A percentile compares a stretch with the other conserved stretches of the same genome.
Conservation (phyloP, 2,797 vertebrate genomes). For the Helicolenus hilgendorfi region DNA sequence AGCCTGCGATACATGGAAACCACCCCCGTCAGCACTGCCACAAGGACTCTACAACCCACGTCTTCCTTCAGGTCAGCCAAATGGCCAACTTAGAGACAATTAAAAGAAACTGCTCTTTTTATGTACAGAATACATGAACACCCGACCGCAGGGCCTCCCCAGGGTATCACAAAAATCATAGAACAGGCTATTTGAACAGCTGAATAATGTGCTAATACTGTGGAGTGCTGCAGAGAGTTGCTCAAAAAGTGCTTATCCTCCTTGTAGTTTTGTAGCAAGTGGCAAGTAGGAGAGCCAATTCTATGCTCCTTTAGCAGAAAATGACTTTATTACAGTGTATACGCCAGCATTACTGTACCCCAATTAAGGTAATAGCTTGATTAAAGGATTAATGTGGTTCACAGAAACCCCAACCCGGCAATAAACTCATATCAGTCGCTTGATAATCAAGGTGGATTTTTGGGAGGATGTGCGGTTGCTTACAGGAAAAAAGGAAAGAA, state of each 20-base stretch:
- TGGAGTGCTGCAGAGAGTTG: slow-evolving; percentile 9
- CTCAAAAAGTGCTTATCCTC: background rate
- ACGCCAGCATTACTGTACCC: slow-evolving; percentile 20
- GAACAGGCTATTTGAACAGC: slow-evolving; percentile 35
- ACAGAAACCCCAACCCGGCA: background rate
- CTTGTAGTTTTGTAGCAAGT: slow-evolving; percentile 5
- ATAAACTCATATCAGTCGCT: background rate
- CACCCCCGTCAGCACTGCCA: background rate
- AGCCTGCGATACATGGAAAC: background rate
- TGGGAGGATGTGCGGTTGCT: background rate
- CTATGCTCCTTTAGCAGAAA: slow-evolving; percentile 47
- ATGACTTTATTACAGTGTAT: slow-evolving; percentile 34
- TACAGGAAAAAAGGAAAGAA: background rate
- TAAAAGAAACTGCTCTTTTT: slow-evolving; percentile 40
- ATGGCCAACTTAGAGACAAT: slow-evolving; percentile 14
- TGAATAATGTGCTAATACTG: slow-evolving; percentile 43
- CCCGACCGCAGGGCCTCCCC: background rate
- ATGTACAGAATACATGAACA: slow-evolving; percentile 7
- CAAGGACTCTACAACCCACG: background rate
- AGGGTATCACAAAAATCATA: slow-evolving; percentile 18
- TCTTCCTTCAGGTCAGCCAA: slow-evolving; percentile 10
- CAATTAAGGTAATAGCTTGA: slow-evolving; percentile 5
- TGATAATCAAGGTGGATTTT: background rate
- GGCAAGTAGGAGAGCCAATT: slow-evolving; percentile 19
- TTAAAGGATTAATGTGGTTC: slow-evolving; percentile 12